These are phyloP conservation scores for Acromyrmex heyeri DNA, from an alignment of 1,140 invertebrate species.

Conservation along the genomic window DNA sequence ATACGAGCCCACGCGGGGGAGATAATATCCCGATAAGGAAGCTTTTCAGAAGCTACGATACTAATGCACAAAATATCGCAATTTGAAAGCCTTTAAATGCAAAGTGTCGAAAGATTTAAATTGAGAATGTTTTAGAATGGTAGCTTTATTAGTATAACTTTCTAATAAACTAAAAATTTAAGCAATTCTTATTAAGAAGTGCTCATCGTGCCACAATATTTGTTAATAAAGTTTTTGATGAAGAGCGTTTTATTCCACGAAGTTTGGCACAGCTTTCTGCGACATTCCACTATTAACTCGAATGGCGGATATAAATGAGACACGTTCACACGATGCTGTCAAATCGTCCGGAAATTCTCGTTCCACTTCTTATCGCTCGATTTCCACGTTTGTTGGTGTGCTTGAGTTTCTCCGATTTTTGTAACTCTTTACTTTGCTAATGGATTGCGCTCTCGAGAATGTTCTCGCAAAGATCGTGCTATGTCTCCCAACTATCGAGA, in stretches of 20 bases:
- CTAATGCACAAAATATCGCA: background rate
- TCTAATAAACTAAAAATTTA: background rate
- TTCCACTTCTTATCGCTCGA: constrained; percentile 19
- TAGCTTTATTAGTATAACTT: background rate
- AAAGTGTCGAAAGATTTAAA: background rate
- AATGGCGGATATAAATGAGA: constrained; percentile 15
- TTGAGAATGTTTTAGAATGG: background rate
- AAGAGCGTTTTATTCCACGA: constrained; percentile 7
- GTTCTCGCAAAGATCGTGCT: constrained; percentile 74
- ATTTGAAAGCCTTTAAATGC: background rate
- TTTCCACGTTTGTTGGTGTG: background rate
- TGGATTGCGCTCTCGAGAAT: constrained; percentile 72
- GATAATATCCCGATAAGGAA: constrained; percentile 36
- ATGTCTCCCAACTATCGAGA: constrained; percentile 72
- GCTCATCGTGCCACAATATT: background rate
- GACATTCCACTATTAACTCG: constrained; percentile 32
- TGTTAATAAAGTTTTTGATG: background rate
- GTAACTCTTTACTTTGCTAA: constrained; percentile 51
- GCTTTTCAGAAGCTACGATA: constrained; percentile 16
- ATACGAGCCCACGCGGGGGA: constrained; percentile 14
- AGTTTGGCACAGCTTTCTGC: constrained; percentile 10
- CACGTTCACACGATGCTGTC: constrained; percentile 13
- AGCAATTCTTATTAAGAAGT: background rate
- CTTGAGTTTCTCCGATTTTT: constrained; percentile 17
- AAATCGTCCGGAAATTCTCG: constrained; percentile 43